Percentiles rank a stretch among this genome's conserved stretches.
These are phyloP conservation scores for Thecophora atra DNA, from an alignment of 2,888 invertebrate species.

Conservation along the genomic window DNA sequence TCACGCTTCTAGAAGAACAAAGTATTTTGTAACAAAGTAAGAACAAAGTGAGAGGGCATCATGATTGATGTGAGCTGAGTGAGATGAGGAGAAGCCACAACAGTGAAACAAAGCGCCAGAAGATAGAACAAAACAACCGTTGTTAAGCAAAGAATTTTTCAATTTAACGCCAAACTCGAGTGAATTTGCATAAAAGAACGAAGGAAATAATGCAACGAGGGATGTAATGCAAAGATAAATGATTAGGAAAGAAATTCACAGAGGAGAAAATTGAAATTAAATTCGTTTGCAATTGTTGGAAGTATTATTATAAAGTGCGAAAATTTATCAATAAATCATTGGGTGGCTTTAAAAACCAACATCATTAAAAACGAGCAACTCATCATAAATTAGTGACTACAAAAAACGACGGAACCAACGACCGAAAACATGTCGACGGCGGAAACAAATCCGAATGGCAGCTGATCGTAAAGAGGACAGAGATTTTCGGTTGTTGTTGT, in stretches of 20 bases:
- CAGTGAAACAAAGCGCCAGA: not conserved
- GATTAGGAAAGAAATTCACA: not conserved
- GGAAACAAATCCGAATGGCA: too few species aligned
- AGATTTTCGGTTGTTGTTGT: not conserved
- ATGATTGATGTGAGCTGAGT: not conserved
- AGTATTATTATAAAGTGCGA: slow-evolving; percentile 9
- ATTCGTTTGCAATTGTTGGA: slow-evolving; percentile 9
- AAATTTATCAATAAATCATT: slow-evolving; percentile 18
- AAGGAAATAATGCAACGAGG: too few species aligned
- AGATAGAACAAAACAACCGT: slow-evolving; percentile 2
- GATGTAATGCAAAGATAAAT: not conserved
- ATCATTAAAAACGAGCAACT: slow-evolving; percentile 38
- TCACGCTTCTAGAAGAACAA: too few species aligned
- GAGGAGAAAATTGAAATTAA: not conserved
- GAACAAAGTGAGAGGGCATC: too few species aligned
- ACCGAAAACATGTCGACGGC: not conserved
- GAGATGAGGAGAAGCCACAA: too few species aligned
- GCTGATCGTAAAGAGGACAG: too few species aligned
- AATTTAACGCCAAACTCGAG: slow-evolving; percentile 63
- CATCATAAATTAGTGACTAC: slow-evolving; percentile 30
- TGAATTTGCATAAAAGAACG: slow-evolving; percentile 8
- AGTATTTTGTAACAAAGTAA: too few species aligned
- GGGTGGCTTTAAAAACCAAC: slow-evolving; percentile 24
- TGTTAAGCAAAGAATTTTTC: slow-evolving; percentile 59
- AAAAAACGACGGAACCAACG: too few species aligned